phyloP scores from a whole-genome alignment of 2,888 invertebrate genomes.

The Drosophila pseudotakahashii region DNA sequence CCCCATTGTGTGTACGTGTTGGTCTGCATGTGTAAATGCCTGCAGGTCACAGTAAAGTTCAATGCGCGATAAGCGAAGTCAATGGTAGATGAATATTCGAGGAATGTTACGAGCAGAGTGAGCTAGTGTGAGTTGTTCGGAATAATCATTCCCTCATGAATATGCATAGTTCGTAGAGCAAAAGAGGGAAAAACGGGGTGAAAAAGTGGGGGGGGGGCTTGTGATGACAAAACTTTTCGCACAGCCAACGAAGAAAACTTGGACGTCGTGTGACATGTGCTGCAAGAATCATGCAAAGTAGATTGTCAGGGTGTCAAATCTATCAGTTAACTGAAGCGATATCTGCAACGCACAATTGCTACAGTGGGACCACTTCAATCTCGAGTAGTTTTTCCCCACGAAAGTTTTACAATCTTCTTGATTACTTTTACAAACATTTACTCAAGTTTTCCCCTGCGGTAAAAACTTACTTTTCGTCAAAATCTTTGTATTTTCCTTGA shows the following conservation, averaged over 20 bases:
- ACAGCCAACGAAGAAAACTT: conserved; percentile 19
- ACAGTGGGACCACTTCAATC: conserved; percentile 27
- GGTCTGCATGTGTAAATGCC: conserved; percentile 26
- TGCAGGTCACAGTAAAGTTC: conserved; percentile 56
- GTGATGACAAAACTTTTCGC: conserved; percentile 45
- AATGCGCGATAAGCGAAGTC: conserved; percentile 64
- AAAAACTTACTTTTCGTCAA: background rate
- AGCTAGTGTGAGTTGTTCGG: conserved; percentile 11
- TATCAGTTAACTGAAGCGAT: conserved; percentile 40
- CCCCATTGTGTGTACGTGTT: conserved; percentile 13
- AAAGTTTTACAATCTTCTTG: conserved; percentile 2
- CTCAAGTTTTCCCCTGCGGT: background rate
- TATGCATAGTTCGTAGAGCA: conserved; percentile 22
- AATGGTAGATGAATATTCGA: conserved; percentile 40
- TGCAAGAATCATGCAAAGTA: conserved; percentile 42
- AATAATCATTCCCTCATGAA: conserved; percentile 44
- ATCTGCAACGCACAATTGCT: conserved; percentile 1
- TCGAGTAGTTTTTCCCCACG: background rate
- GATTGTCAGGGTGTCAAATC: conserved; percentile 46
- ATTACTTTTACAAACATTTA: conserved; percentile 3
- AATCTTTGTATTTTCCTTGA: background rate
- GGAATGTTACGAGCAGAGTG: conserved; percentile 12
- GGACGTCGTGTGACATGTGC: conserved; percentile 40
- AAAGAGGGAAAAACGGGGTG: background rate
- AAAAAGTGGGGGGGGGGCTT: background rate